phyloP scores from a whole-genome alignment of 2,797 vertebrate species.

The Apogon talboti region DNA sequence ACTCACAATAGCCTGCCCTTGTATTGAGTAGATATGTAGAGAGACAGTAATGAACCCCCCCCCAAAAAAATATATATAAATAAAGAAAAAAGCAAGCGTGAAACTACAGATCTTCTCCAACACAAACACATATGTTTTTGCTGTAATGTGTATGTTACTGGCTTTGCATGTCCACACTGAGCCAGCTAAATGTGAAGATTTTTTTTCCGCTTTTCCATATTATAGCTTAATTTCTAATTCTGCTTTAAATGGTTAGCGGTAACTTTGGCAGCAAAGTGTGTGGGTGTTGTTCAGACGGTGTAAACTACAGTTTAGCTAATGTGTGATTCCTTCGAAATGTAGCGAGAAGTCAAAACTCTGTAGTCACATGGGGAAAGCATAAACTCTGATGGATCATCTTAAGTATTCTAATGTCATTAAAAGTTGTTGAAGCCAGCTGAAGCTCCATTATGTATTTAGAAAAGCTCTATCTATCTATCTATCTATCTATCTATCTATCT shows the following conservation, averaged over 20 bases:
- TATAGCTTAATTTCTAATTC: background rate
- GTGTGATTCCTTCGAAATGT: background rate
- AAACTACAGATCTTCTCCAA: background rate
- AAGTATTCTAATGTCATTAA: background rate
- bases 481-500: no score
- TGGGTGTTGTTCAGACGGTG: background rate
- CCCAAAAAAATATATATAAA: slow-evolving; percentile 11
- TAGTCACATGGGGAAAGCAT: background rate
- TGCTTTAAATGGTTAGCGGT: background rate
- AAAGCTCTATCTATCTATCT: no score
- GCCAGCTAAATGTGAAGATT: no score
- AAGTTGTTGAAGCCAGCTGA: background rate
- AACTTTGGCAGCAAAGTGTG: background rate
- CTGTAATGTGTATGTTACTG: no score
- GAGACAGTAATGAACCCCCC: slow-evolving; percentile 25
- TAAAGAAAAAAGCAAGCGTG: slow-evolving; percentile 1
- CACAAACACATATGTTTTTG: background rate
- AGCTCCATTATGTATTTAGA: no score
- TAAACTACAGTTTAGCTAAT: background rate
- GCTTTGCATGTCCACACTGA: background rate
- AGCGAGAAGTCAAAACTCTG: background rate
- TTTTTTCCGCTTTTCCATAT: no score
- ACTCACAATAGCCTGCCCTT: slow-evolving; percentile 53
- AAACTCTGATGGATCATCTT: background rate
- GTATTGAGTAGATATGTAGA: slow-evolving; percentile 47